Base-by-base conservation (phyloP, 2,797 vertebrate species). In the Craterocephalus amniculus region DNA sequence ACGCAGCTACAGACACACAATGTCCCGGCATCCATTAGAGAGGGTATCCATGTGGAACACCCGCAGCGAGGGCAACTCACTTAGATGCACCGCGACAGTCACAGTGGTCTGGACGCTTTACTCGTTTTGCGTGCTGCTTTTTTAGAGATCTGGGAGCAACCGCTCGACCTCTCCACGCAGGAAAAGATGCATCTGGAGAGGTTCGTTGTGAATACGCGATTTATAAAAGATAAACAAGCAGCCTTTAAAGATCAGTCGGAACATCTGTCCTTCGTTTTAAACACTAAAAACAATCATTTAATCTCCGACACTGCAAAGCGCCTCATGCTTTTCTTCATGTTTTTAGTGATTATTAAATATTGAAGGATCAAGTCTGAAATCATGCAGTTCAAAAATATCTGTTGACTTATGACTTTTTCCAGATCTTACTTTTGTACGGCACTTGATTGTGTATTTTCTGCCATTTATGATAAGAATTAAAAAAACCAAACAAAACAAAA, bases 1-100 rank as follows among this genome's bases (percentile, higher is more conserved):
- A 6, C 29, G 29, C 58, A 72, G 65, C 72, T 70, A 22, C 67
- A 51, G 12, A 38, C 58, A 69, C 76, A 0, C 49, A 54, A 43
- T 6, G 40, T 18, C 40, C 20, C 43, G 20, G 67, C 63, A 27
- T 67, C 83, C 80, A 88, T 82, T 73, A 76, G 78, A 57, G 40
- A 45, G 13, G 14, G 43, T 20, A 45, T n/a, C 43, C 43, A 45
- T 45, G 43, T 45, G 43, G n/a, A n/a, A n/a, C 43, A n/a, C 10
- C n/a, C 2, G 43, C 20, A 45, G 40, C 40, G 43, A 45, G 43
- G 9, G 43, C 43, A 45, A n/a, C 43, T 45, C 43, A 45, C 43
- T 45, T 10, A n/a, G 43, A 20, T 45, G 10, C 43, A 45, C 2
- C 20, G n/a, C 20, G 43, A 45, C 43, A n/a, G 43, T 45, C 43